Base-by-base conservation (phyloP, 2,797 vertebrate species). In the Phrynocephalus vlangalii region DNA sequence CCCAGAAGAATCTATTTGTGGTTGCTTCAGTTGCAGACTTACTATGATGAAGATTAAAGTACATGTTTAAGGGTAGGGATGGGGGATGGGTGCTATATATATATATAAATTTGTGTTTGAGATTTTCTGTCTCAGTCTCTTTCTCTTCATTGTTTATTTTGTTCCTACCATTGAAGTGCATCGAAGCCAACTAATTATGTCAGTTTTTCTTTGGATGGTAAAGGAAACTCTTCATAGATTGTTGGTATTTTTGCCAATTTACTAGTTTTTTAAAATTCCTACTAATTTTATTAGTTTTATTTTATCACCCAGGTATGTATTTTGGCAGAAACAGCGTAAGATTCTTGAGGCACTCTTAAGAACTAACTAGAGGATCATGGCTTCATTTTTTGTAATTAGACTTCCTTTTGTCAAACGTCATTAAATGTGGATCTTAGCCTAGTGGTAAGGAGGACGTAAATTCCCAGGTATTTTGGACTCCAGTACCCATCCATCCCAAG, bases 21-120 rank as follows among this genome's bases (percentile, higher is more conserved):
- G 66, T 13, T 16, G 22, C 66, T 66, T 84, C 88, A 75, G 18
- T 67, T 89, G 88, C 93, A 91, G 94, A 91, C 90, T 79, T 82
- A 72, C 68, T 56, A 60, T 71, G 22, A 84, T 75, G 67, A 38
- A n/a, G 48, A 81, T 81, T 84, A 84, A 87, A 94, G 72, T 88
- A 84, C 3, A 79, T 26, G 11, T 50, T 73, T 24, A 82, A 68
- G 24, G 78, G 22, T 38, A 6, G 20, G 71, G 30, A 71, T 15
- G 60, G 18, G 60, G 60, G 60, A 63, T 33, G 78, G 60, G 86
- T 81, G 50, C 48, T 80, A 84, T 86, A 52, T 30, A 50, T 3
- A n/a, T 15, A 75, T 38, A 38, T 38, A 75, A 88, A 84, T 16
- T 80, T 79, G 20, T 6, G 60, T 89, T 88, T 79, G 9, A 52